phyloP scores from a whole-genome alignment of 2,797 vertebrate species.

The Lycodopsis pacificus region DNA sequence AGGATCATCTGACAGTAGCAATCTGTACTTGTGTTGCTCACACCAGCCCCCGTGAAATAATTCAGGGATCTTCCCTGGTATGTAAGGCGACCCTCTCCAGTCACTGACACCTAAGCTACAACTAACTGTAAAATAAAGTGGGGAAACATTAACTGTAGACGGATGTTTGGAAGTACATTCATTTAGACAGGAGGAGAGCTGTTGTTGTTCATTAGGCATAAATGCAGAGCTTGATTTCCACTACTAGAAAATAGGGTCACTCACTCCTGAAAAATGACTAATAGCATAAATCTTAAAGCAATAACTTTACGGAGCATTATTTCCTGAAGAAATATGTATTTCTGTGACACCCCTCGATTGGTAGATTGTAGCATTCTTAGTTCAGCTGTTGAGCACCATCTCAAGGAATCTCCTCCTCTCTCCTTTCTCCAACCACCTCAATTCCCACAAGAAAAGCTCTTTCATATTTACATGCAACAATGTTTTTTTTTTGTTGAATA shows the following conservation, averaged over 20 bases:
- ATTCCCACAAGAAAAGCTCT: constrained; percentile 50
- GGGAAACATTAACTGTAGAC: constrained; percentile 4
- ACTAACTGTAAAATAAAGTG: constrained; percentile 23
- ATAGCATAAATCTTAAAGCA: background rate
- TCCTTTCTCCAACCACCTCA: constrained; percentile 66
- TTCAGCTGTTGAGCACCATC: constrained; percentile 43
- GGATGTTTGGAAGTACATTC: background rate
- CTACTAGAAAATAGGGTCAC: background rate
- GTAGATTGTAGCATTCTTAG: background rate
- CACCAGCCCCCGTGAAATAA: constrained; percentile 40
- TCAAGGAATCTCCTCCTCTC: constrained; percentile 73
- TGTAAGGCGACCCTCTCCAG: constrained; percentile 37
- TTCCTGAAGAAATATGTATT: background rate
- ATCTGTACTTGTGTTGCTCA: constrained; percentile 56
- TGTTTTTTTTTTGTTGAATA: constrained; percentile 39
- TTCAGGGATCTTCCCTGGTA: constrained; percentile 50
- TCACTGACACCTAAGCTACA: constrained; percentile 33
- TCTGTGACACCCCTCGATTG: background rate
- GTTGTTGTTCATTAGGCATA: background rate
- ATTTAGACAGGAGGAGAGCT: constrained; percentile 13
- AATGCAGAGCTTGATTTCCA: constrained; percentile 10
- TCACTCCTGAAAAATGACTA: background rate
- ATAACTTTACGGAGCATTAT: background rate
- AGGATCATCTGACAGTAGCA: constrained; percentile 75
- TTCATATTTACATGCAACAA: constrained; percentile 62